Evolutionary conservation across 2,113 vertebrate species (phyloP).

Genomic region (Brienomyrus brachyistius): DNA sequence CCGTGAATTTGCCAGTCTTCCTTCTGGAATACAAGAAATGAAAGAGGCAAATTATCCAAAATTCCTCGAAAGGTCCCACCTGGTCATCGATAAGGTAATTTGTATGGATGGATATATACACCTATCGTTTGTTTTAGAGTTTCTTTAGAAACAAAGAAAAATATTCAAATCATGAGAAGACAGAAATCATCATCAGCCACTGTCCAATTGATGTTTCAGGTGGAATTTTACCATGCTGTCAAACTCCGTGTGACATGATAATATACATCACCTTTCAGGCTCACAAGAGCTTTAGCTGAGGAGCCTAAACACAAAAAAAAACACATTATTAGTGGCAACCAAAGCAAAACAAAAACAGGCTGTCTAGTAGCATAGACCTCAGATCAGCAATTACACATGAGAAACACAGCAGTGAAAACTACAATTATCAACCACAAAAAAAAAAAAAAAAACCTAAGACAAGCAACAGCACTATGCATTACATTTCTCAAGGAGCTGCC

Average conservation of each 20-base stretch:
- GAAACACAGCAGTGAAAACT: neutral
- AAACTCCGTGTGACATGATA: neutral
- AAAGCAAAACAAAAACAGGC: neutral
- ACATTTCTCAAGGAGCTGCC: neutral
- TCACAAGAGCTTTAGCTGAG: slow-evolving; percentile 95
- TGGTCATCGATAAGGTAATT: neutral
- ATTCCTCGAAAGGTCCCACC: neutral
- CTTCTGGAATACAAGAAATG: slow-evolving; percentile 65
- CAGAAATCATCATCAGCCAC: neutral
- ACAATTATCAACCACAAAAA: neutral
- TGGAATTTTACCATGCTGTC: neutral
- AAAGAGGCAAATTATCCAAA: neutral
- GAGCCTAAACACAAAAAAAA: slow-evolving; percentile 66
- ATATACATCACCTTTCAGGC: slow-evolving; percentile 81
- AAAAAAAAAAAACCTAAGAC: neutral
- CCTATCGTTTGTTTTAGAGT: neutral
- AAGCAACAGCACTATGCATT: neutral
- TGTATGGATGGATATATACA: neutral
- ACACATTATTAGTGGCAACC: slow-evolving; percentile 27
- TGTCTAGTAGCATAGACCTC: neutral
- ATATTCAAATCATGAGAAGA: neutral
- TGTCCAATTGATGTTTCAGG: neutral
- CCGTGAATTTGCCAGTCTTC: slow-evolving; percentile 90
- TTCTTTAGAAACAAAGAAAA: neutral
- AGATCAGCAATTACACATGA: neutral